phyloP scores from a whole-genome alignment of 2,113 vertebrate genomes.

The Papio anubis region DNA sequence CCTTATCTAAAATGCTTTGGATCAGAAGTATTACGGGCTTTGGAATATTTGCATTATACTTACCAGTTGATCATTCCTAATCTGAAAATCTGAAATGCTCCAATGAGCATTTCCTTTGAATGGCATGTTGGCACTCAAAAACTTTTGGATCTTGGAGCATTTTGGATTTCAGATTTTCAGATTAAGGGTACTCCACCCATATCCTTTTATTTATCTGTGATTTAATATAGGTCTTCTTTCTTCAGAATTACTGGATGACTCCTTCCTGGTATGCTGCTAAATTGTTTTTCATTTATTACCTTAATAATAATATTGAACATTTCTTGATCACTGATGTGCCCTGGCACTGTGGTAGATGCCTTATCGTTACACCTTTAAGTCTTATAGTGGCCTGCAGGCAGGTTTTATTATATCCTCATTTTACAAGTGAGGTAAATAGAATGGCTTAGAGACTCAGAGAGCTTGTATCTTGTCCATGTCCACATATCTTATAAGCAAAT shows the following conservation, averaged over 20 bases:
- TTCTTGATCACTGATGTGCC: not conserved
- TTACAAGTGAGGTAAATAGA: not conserved
- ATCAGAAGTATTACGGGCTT: not conserved
- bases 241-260: constrained; percentile 4
- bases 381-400: not conserved
- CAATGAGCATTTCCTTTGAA: not conserved
- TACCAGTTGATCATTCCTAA: not conserved
- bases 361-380: not conserved
- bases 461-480: not conserved
- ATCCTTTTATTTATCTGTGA: not conserved
- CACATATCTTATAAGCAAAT: not conserved
- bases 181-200: not conserved
- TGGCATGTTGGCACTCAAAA: not conserved
- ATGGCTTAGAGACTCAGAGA: not conserved
- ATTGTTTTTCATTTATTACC: not conserved
- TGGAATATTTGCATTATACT: not conserved
- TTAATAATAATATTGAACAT: not conserved
- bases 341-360: not conserved
- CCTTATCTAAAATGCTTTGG: not conserved
- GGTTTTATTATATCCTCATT: not conserved
- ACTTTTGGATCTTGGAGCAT: not conserved
- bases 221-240: not conserved
- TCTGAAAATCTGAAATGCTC: not conserved
- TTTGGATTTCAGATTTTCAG: not conserved
- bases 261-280: not conserved